phyloP scores from a whole-genome alignment of 2,113 vertebrate genomes.

The Aspidoscelis tigris region DNA sequence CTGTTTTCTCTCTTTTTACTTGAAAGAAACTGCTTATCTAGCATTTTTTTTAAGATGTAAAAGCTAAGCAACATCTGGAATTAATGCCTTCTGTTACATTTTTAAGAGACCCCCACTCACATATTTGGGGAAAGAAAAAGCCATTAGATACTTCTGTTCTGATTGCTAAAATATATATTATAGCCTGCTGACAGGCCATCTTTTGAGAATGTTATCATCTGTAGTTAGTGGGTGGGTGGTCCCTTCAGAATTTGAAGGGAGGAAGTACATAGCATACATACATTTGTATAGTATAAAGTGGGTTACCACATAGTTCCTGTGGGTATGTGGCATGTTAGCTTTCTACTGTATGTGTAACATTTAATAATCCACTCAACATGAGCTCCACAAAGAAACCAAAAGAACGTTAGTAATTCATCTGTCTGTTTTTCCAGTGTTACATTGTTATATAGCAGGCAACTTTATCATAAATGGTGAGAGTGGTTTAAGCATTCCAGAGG shows the following conservation, averaged over 20 bases:
- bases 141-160: constrained; percentile 54
- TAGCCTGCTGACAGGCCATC: constrained; percentile 57
- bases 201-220: constrained; percentile 55
- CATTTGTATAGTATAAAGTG: constrained; percentile 42
- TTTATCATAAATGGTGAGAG: not conserved
- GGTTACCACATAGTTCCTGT: constrained; percentile 53
- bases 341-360: constrained; percentile 26
- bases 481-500: not conserved
- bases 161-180: constrained; percentile 52
- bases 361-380: constrained; percentile 30
- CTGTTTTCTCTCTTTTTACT: not conserved
- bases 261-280: not conserved
- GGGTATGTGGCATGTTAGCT: constrained; percentile 40
- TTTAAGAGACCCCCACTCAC: constrained; percentile 30
- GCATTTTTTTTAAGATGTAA: constrained; percentile 49
- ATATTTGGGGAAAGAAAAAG: constrained; percentile 44
- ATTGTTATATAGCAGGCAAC: not conserved
- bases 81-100: constrained; percentile 49
- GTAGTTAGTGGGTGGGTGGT: constrained; percentile 51
- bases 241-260: constrained; percentile 31
- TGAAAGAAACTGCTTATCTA: constrained; percentile 53
- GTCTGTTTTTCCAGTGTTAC: not conserved
- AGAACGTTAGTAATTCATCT: not conserved
- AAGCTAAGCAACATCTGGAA: constrained; percentile 63
- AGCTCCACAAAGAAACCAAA: not conserved